Base-by-base conservation (phyloP, 1,140 invertebrate genomes). In the Saccostrea cuccullata region DNA sequence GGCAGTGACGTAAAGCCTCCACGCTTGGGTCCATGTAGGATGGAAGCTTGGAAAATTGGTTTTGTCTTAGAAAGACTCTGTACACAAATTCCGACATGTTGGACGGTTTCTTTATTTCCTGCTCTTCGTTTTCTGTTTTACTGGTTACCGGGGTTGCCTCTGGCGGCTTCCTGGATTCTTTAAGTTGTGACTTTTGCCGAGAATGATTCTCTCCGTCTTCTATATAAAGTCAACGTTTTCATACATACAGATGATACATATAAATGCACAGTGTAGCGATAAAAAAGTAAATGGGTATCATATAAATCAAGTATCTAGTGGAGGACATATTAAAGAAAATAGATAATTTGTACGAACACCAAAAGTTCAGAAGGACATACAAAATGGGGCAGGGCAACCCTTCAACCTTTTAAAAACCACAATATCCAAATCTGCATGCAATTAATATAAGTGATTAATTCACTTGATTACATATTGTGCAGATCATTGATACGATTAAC, bases 51-150 rank as follows among this genome's bases (percentile, higher is more conserved):
- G 82, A n/a, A 55, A 84, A 84, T 55, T 55, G 55, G 23, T 84
- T 84, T 56, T 84, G 82, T 20, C 82, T 47, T 26, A 84, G 40
- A 84, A 84, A 84, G 20, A 84, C 82, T 20, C 82, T 55, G 82
- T 55, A 84, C 20, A 84, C 82, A 26, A 84, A 84, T n/a, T 84
- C 82, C 2, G 82, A 84, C 82, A 84, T 84, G 40, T 84, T 84
- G 0, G 40, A 55, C 40, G 82, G 82, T 56, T 84, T 84, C 40
- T 84, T 84, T 55, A 84, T 12, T 9, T 55, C 82, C 82, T n/a
- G 4, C 15, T 84, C 82, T 55, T n/a, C 55, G 20, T 23, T 55
- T 84, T 84, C 55, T 20, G 73, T 82, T 13, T 20, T 30, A 11
- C 15, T 23, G 20, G 82, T 55, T 9, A 55, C 23, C n/a, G 70